phyloP scores from a whole-genome alignment of 1,140 invertebrate species.

The Hydropsyche tenuis region DNA sequence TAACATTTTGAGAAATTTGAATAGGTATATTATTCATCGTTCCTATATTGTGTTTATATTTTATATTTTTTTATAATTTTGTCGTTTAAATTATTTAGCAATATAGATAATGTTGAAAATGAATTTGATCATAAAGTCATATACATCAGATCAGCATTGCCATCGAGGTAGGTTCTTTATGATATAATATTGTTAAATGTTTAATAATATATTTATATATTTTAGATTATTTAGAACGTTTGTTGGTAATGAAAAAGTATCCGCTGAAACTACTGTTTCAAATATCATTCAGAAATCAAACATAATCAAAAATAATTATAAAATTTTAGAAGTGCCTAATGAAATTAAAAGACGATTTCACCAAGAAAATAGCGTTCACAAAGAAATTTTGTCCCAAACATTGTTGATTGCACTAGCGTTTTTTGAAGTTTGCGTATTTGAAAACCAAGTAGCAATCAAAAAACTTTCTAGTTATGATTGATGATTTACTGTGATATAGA shows the following conservation, averaged over 20 bases:
- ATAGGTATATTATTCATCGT: conserved; percentile 38
- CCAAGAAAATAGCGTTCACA: conserved; percentile 53
- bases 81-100: not conserved
- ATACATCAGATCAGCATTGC: conserved; percentile 57
- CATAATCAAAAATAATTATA: conserved; percentile 3
- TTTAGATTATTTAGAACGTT: conserved; percentile 58
- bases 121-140: conserved; percentile 55
- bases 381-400: conserved; percentile 59
- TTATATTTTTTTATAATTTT: conserved; percentile 5
- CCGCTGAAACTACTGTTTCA: conserved; percentile 58
- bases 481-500: too few relatives aligned
- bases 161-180: conserved; percentile 54
- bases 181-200: not conserved
- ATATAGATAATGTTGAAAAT: conserved; percentile 38
- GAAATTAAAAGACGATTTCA: conserved; percentile 18
- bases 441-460: conserved; percentile 52
- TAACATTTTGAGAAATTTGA: conserved; percentile 50
- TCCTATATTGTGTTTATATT: not conserved
- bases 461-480: not conserved
- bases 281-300: conserved; percentile 31
- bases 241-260: conserved; percentile 59
- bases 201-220: conserved; percentile 50
- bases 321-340: conserved; percentile 7
- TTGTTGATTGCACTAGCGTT: conserved; percentile 58
- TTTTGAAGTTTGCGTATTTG: conserved; percentile 60